These are phyloP conservation scores for Trissoscelio sp. DNA, from an alignment of 2,888 invertebrate species.

Conservation along the genomic window DNA sequence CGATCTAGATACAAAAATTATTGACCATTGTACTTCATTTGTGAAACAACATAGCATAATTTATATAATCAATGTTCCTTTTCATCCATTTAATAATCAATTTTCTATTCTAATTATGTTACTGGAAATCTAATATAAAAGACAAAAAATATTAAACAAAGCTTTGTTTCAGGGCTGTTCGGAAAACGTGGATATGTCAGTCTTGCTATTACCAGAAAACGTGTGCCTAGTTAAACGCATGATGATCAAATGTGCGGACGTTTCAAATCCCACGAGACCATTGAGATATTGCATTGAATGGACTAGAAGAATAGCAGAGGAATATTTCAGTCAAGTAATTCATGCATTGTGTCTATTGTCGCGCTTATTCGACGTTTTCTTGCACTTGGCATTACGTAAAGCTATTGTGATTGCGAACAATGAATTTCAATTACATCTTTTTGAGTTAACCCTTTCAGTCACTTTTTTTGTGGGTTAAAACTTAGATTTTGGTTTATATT, in stretches of 20 bases:
- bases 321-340: constrained; percentile 94
- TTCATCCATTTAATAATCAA: background rate
- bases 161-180: constrained; percentile 72
- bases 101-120: no score
- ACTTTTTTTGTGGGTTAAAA: no score
- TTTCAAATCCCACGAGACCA: constrained; percentile 97
- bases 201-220: constrained; percentile 89
- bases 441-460: no score
- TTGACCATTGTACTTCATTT: background rate
- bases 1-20: background rate
- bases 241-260: constrained; percentile 99
- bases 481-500: no score
- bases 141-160: background rate
- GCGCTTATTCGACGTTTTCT: constrained; percentile 8
- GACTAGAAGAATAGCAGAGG: constrained; percentile 98
- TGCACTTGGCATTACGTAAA: background rate
- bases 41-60: background rate
- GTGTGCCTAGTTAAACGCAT: constrained; percentile 94
- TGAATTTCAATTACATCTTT: constrained; percentile 1
- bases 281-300: constrained; percentile 94
- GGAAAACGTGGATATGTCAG: constrained; percentile 77
- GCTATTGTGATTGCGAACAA: constrained; percentile 9
- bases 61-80: background rate
- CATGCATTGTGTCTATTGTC: constrained; percentile 23
- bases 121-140: no score